Percentiles rank a stretch among this genome's conserved stretches.
These are phyloP conservation scores for Hirudinaria manillensis DNA, from an alignment of 2,888 invertebrate species.

Conservation along the genomic window DNA sequence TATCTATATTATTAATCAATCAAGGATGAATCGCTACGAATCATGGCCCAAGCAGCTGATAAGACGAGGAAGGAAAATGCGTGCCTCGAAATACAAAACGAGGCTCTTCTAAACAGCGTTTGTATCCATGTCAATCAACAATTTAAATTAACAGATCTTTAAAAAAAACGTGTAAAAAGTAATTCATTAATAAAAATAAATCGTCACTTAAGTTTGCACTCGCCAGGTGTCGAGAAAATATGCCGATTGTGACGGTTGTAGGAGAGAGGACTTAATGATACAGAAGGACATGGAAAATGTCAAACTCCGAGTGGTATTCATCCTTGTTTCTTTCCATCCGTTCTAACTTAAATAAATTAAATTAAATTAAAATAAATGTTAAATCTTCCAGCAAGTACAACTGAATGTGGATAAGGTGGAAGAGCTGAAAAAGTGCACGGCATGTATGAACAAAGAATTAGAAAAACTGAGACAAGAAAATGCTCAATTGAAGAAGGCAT, in stretches of 20 bases:
- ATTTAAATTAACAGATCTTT: neutral
- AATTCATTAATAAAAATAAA: too few species aligned
- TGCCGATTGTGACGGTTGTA: constrained; percentile 21
- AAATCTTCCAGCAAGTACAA: constrained; percentile 22
- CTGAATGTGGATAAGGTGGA: constrained; percentile 18
- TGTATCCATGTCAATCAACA: too few species aligned
- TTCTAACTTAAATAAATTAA: neutral
- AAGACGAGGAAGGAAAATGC: constrained; percentile 24
- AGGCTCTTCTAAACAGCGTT: neutral
- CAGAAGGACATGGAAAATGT: constrained; percentile 29
- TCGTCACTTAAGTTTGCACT: neutral
- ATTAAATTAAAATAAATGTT: neutral
- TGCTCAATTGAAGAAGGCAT: constrained; percentile 9
- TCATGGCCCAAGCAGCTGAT: neutral
- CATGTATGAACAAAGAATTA: constrained; percentile 10
- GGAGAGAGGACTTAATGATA: constrained; percentile 24
- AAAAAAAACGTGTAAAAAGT: neutral
- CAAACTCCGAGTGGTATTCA: constrained; percentile 14
- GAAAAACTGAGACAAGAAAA: constrained; percentile 13
- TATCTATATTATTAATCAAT: too few species aligned
- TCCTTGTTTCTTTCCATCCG: too few species aligned
- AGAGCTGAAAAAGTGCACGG: constrained; percentile 22
- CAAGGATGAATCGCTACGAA: constrained; percentile 22
- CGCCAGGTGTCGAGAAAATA: constrained; percentile 14
- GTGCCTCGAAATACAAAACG: constrained; percentile 18